phyloP scores from a whole-genome alignment of 2,113 vertebrate genomes.

The Campylomormyrus numenius region DNA sequence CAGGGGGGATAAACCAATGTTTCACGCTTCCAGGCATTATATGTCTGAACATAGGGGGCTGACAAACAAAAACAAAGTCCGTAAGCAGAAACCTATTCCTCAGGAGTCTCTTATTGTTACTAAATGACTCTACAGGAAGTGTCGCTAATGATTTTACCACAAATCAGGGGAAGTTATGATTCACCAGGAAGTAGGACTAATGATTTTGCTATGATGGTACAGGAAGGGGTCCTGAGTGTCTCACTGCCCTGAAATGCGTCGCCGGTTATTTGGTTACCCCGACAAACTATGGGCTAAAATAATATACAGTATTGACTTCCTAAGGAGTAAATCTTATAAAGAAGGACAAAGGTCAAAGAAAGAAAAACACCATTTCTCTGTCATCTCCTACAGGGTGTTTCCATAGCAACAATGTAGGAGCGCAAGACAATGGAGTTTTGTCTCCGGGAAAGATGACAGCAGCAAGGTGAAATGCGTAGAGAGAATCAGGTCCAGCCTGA shows the following conservation, averaged over 20 bases:
- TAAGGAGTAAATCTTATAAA: background rate
- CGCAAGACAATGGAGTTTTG: background rate
- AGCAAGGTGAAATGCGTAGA: background rate
- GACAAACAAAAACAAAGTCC: background rate
- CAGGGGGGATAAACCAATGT: background rate
- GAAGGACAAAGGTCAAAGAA: background rate
- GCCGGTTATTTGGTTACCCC: background rate
- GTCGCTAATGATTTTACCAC: background rate
- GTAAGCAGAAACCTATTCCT: background rate
- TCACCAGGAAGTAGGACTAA: background rate
- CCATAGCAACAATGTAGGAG: conserved; percentile 7
- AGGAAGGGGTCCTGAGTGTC: background rate
- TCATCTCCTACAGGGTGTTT: background rate
- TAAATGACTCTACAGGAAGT: background rate
- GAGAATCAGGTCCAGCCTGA: background rate
- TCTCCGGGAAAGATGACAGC: background rate
- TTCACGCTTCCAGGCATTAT: background rate
- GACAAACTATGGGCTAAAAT: background rate
- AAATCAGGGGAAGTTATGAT: background rate
- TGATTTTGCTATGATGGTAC: background rate
- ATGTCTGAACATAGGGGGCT: background rate
- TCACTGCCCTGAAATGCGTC: background rate
- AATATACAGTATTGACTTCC: background rate
- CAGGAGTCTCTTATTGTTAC: background rate
- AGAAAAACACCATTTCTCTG: background rate